Evolutionary conservation across 2,888 invertebrate species (phyloP).

Genomic region (Galerucella calmariensis): DNA sequence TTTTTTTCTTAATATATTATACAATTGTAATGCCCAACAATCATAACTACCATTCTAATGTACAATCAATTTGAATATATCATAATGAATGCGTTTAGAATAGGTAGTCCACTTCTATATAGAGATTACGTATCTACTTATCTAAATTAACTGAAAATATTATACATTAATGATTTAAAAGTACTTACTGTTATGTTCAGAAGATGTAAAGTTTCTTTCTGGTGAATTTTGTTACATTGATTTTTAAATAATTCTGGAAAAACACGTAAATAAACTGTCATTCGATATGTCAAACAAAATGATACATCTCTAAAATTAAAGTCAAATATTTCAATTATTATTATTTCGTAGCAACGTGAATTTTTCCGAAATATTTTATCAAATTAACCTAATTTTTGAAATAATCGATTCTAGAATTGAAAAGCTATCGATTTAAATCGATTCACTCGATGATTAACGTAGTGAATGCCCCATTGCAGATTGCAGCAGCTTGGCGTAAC

Average conservation of each 20-base stretch:
- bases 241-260: slow-evolving; percentile 12
- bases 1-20: too few species aligned
- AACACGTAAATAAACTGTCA: slow-evolving; percentile 23
- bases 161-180: too few species aligned
- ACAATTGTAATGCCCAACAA: too few species aligned
- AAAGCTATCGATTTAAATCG: background rate
- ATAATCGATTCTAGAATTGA: background rate
- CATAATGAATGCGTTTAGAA: too few species aligned
- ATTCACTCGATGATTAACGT: too few species aligned
- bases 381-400: too few species aligned
- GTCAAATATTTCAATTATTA: slow-evolving; percentile 6
- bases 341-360: background rate
- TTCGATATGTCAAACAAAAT: slow-evolving; percentile 24
- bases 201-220: slow-evolving; percentile 21
- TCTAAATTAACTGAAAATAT: too few species aligned
- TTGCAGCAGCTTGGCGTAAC: too few species aligned
- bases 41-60: background rate
- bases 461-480: too few species aligned
- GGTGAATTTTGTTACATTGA: slow-evolving; percentile 26
- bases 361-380: background rate
- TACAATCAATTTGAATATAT: background rate
- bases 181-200: slow-evolving; percentile 13
- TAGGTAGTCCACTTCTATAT: too few species aligned
- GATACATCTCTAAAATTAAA: slow-evolving; percentile 10
- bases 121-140: too few species aligned